phyloP scores from a whole-genome alignment of 2,113 vertebrate genomes.

The Chascanopsetta lugubris region DNA sequence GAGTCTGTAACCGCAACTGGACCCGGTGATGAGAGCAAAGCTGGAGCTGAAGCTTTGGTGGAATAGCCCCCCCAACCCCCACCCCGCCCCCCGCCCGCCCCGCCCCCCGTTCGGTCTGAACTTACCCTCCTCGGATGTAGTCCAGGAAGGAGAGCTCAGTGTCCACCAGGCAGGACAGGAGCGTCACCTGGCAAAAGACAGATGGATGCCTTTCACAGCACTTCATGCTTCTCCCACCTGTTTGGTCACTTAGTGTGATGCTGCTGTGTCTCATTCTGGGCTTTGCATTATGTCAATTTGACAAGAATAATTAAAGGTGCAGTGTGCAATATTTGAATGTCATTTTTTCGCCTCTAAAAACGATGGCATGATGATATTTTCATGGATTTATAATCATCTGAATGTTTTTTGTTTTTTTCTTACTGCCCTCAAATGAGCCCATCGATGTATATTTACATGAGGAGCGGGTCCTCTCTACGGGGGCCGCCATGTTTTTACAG shows the following conservation, averaged over 20 bases:
- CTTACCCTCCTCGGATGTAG: slow-evolving; percentile 99
- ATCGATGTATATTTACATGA: too few relatives aligned
- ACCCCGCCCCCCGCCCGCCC: neutral
- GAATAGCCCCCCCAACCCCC: neutral
- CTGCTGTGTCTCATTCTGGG: neutral
- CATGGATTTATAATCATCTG: too few relatives aligned
- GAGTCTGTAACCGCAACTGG: neutral
- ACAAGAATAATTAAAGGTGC: too few relatives aligned
- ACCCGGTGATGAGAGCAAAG: slow-evolving; percentile 2
- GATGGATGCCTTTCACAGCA: neutral
- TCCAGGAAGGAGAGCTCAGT: slow-evolving; percentile 98
- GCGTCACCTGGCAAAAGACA: slow-evolving; percentile 86
- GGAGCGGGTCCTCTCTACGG: too few relatives aligned
- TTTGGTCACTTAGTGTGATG: too few relatives aligned
- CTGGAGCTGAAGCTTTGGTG: neutral
- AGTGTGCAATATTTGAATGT: too few relatives aligned
- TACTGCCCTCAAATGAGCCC: too few relatives aligned
- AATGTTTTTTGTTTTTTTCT: too few relatives aligned
- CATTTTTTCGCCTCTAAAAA: too few relatives aligned
- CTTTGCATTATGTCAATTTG: neutral
- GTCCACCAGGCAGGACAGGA: slow-evolving; percentile 97
- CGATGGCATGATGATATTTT: too few relatives aligned
- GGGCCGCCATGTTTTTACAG: too few relatives aligned
- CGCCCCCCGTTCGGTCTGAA: slow-evolving; percentile 44
- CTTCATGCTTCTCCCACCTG: neutral